Conservation (phyloP, 2,888 invertebrate genomes). For the Hirtodrosophila trivittata region DNA sequence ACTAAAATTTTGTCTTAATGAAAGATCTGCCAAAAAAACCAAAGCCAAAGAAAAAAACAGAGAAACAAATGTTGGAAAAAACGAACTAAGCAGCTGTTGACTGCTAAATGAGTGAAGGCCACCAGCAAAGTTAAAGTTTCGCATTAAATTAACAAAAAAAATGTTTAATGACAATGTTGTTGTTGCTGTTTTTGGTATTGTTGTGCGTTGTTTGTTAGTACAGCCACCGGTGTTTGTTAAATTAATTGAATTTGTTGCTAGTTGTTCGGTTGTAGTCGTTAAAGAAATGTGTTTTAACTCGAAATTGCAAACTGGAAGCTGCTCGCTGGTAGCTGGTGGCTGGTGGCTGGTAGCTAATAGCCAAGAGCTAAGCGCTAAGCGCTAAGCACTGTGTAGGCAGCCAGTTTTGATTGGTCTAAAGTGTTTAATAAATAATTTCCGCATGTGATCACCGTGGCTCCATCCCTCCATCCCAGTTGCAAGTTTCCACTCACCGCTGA, state of each 20-base stretch:
- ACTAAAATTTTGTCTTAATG: constrained; percentile 74
- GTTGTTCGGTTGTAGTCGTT: constrained; percentile 58
- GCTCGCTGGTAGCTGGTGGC: background rate
- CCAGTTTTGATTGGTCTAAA: constrained; percentile 55
- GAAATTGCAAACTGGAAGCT: constrained; percentile 3
- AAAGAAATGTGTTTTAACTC: constrained; percentile 51
- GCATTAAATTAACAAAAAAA: constrained; percentile 36
- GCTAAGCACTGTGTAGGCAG: constrained; percentile 41
- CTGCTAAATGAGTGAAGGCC: constrained; percentile 62
- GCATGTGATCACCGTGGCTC: constrained; percentile 45
- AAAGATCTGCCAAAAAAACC: constrained; percentile 60
- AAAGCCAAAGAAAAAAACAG: background rate
- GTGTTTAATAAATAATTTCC: constrained; percentile 75
- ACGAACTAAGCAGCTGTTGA: constrained; percentile 35
- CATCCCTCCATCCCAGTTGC: too few relatives aligned
- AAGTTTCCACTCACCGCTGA: background rate
- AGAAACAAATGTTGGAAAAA: background rate
- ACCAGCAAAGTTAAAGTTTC: constrained; percentile 45
- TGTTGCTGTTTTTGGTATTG: constrained; percentile 21
- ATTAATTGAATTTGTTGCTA: constrained; percentile 76
- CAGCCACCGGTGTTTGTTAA: constrained; percentile 61
- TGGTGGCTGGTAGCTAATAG: background rate
- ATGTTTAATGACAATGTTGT: constrained; percentile 51
- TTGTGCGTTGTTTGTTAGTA: constrained; percentile 8
- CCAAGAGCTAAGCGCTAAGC: background rate